Percentiles rank a stretch among this genome's conserved stretches.
Conservation (phyloP, 2,888 invertebrate genomes). For the Erebia ligea region DNA sequence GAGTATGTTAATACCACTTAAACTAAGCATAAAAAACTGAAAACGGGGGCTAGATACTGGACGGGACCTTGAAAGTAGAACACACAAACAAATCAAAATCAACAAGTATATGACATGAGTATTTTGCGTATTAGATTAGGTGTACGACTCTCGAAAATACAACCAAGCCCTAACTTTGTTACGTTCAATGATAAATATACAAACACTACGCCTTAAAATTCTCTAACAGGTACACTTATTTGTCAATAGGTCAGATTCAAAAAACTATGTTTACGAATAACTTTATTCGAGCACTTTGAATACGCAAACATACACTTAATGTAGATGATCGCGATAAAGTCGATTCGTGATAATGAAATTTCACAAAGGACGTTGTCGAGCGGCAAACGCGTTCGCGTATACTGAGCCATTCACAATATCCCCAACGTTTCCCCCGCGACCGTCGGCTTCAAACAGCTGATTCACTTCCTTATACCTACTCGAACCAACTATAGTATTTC, state of each 20-base stretch:
- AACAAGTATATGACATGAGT: neutral
- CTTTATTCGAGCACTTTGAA: constrained; percentile 23
- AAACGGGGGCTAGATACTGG: constrained; percentile 47
- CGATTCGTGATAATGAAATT: constrained; percentile 39
- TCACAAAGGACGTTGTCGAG: constrained; percentile 41
- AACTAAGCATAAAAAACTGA: neutral
- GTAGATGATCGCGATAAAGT: constrained; percentile 30
- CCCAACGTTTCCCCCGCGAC: constrained; percentile 57
- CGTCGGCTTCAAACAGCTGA: constrained; percentile 66
- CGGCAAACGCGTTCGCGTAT: constrained; percentile 58
- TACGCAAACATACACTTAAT: constrained; percentile 27
- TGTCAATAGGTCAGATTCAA: constrained; percentile 3
- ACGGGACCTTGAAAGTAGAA: constrained; percentile 25
- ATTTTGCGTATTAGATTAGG: constrained; percentile 22
- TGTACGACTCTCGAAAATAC: constrained; percentile 7
- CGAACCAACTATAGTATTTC: neutral
- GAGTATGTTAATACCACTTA: neutral
- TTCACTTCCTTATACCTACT: constrained; percentile 51
- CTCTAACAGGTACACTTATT: constrained; percentile 19
- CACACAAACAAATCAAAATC: constrained; percentile 13
- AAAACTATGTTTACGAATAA: neutral
- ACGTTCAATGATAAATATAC: constrained; percentile 47
- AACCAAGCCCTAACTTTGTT: constrained; percentile 41
- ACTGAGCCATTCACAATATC: constrained; percentile 61
- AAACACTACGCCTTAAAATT: constrained; percentile 27